A percentile compares a stretch with the other conserved stretches of the same genome.
phyloP scores from a whole-genome alignment of 2,888 invertebrate species.

The Drosophila ustulata region DNA sequence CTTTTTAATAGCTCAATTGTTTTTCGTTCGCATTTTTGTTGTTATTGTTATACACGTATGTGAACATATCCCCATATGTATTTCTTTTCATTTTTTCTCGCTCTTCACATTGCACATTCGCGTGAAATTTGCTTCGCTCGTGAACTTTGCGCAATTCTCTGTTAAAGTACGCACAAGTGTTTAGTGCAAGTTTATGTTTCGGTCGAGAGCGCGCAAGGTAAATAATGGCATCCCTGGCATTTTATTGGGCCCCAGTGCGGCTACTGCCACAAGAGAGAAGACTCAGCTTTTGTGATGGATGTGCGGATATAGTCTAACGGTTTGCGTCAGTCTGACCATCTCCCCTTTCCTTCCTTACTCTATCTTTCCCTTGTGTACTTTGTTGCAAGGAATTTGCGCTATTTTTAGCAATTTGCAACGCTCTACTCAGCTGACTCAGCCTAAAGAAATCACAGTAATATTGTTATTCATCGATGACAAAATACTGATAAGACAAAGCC shows the following conservation, averaged over 20 bases:
- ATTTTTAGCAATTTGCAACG: conserved; percentile 39
- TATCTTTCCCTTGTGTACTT: conserved; percentile 4
- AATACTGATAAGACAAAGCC: conserved; percentile 47
- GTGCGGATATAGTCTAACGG: conserved; percentile 47
- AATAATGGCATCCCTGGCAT: conserved; percentile 48
- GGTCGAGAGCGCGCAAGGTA: conserved; percentile 19
- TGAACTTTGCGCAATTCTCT: conserved; percentile 70
- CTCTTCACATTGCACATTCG: conserved; percentile 69
- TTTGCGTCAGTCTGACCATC: conserved; percentile 25
- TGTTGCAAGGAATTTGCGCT: conserved; percentile 42
- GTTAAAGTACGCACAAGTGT: conserved; percentile 38
- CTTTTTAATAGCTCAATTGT: conserved; percentile 79
- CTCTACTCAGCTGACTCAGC: conserved; percentile 44
- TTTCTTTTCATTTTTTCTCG: conserved; percentile 28
- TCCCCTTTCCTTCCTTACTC: background rate
- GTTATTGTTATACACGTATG: conserved; percentile 23
- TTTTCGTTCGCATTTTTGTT: conserved; percentile 58
- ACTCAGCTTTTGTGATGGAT: conserved; percentile 58
- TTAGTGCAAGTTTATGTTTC: conserved; percentile 51
- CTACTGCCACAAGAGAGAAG: conserved; percentile 34
- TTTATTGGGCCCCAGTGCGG: conserved; percentile 48
- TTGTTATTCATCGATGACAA: conserved; percentile 66
- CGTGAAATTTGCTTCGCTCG: conserved; percentile 75
- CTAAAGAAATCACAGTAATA: conserved; percentile 22
- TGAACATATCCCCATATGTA: conserved; percentile 2